These are phyloP conservation scores for Cephus nigrinus DNA, from an alignment of 2,888 invertebrate species.

Conservation along the genomic window DNA sequence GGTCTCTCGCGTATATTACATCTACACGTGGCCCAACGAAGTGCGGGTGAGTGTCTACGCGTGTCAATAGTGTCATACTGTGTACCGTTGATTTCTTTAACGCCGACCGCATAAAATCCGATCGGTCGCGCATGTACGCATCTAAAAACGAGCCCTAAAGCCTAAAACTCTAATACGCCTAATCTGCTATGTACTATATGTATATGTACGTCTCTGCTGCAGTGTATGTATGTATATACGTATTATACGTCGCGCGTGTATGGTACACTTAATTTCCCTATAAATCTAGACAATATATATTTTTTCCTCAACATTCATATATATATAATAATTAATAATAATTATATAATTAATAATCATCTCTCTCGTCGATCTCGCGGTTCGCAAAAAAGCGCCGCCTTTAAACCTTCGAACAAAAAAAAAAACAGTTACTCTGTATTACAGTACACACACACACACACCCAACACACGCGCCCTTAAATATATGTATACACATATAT, in stretches of 20 bases:
- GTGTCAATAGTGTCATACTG: not conserved
- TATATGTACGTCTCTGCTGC: not conserved
- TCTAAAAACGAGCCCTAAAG: slow-evolving; percentile 7
- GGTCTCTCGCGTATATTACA: not conserved
- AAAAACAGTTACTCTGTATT: slow-evolving; percentile 35
- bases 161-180: not conserved
- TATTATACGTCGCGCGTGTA: slow-evolving; percentile 2
- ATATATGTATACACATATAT: not conserved
- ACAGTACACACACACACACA: not conserved
- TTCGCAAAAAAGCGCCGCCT: slow-evolving; percentile 28
- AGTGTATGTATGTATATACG: not conserved
- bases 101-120: not conserved
- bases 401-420: slow-evolving; percentile 23
- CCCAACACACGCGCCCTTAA: not conserved
- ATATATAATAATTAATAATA: slow-evolving; percentile 31
- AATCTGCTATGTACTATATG: not conserved
- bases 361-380: slow-evolving; percentile 34
- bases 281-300: slow-evolving; percentile 57
- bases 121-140: not conserved
- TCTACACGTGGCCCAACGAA: not conserved
- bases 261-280: slow-evolving; percentile 30
- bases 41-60: not conserved
- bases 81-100: not conserved
- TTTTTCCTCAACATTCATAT: slow-evolving; percentile 54
- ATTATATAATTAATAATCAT: slow-evolving; percentile 25